Conservation (phyloP, 1,140 invertebrate species). For the Pseudoatta argentina region DNA sequence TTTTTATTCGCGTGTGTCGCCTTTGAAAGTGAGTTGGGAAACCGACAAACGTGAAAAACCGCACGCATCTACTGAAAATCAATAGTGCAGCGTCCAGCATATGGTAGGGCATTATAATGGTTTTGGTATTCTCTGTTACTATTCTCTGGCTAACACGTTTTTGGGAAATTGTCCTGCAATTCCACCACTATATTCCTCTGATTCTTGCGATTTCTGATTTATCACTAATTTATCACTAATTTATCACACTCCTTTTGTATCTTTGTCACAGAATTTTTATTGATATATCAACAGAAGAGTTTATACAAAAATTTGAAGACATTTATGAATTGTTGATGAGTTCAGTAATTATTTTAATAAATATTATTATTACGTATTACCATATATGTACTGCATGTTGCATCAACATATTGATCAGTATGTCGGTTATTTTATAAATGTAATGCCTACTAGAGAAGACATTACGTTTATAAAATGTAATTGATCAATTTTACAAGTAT, state of each 20-base stretch:
- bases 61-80: slow-evolving; percentile 77
- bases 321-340: neutral
- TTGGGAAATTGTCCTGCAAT: slow-evolving; percentile 47
- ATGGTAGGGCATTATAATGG: slow-evolving; percentile 45
- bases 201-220: slow-evolving; percentile 42
- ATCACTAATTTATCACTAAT: neutral
- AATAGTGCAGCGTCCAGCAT: slow-evolving; percentile 72
- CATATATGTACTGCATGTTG: too few species aligned
- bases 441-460: too few species aligned
- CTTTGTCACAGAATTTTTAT: neutral
- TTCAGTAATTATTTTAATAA: neutral
- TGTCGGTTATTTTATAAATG: too few species aligned
- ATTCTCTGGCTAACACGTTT: slow-evolving; percentile 34
- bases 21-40: slow-evolving; percentile 65
- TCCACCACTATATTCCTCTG: slow-evolving; percentile 18
- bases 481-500: too few species aligned
- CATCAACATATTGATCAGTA: too few species aligned
- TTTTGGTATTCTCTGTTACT: slow-evolving; percentile 58
- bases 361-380: too few species aligned
- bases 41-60: slow-evolving; percentile 70
- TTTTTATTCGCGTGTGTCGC: slow-evolving; percentile 27
- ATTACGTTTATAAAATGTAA: too few species aligned
- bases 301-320: neutral
- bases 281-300: neutral
- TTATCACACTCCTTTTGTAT: neutral